phyloP scores from a whole-genome alignment of 2,797 vertebrate genomes.

The Aeoliscus strigatus region DNA sequence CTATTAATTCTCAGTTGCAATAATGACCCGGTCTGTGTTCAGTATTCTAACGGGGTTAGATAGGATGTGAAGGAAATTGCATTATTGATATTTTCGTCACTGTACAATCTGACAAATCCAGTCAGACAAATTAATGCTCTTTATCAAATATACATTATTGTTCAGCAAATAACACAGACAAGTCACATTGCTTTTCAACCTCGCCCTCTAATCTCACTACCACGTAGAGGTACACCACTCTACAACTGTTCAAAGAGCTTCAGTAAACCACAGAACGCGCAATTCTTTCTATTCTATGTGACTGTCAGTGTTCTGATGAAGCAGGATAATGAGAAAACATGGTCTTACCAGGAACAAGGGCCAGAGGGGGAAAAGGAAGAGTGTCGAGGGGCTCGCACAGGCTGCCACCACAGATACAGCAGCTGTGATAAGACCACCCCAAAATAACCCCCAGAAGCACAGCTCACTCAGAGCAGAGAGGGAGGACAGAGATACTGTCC shows the following conservation, averaged over 20 bases:
- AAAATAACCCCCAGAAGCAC: conserved; percentile 73
- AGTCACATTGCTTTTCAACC: conserved; percentile 2
- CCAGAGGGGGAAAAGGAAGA: conserved; percentile 59
- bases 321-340: conserved; percentile 32
- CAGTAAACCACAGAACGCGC: conserved; percentile 5
- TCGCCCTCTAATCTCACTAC: conserved; percentile 8
- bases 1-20: conserved; percentile 11
- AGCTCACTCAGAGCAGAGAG: conserved; percentile 44
- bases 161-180: no score
- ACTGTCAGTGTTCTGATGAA: conserved; percentile 30
- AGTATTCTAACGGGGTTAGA: background rate
- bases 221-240: no score
- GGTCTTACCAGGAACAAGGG: conserved; percentile 74
- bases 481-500: conserved; percentile 32
- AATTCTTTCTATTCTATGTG: conserved; percentile 1
- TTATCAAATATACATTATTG: no score
- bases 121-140: background rate
- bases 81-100: background rate
- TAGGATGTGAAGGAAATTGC: background rate
- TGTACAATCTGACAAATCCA: conserved; percentile 3
- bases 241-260: no score
- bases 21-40: conserved; percentile 10
- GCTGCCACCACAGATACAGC: conserved; percentile 64
- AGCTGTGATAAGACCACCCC: conserved; percentile 78
- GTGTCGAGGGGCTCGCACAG: conserved; percentile 51